Evolutionary conservation across 2,888 invertebrate genomes (phyloP).

Genomic region (Aphodius sticticus): DNA sequence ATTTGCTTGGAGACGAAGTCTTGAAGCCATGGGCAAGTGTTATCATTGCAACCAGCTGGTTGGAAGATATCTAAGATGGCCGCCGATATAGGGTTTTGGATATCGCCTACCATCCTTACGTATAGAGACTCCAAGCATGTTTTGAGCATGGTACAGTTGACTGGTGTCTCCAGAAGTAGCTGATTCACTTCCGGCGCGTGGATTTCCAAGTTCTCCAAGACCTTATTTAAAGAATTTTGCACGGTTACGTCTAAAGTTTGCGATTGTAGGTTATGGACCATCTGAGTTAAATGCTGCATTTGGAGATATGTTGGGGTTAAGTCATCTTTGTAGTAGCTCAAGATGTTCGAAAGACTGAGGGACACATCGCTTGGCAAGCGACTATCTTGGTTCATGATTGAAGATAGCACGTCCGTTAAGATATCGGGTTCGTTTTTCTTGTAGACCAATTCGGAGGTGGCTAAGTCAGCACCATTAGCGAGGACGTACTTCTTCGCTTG

Average conservation of each 20-base stretch:
- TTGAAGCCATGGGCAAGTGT: constrained; percentile 17
- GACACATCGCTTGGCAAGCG: neutral
- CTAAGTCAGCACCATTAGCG: neutral
- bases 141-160: constrained; percentile 14
- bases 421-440: constrained; percentile 14
- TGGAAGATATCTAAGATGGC: constrained; percentile 10
- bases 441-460: neutral
- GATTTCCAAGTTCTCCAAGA: constrained; percentile 4
- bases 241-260: neutral
- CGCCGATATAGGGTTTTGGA: neutral
- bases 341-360: constrained; percentile 9
- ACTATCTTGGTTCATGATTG: neutral
- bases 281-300: neutral
- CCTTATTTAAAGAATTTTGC: neutral
- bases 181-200: constrained; percentile 1
- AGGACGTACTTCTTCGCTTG: neutral
- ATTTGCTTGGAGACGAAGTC: constrained; percentile 6
- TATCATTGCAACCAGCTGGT: constrained; percentile 8
- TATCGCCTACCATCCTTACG: neutral
- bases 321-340: constrained; percentile 8
- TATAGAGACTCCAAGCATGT: constrained; percentile 15
- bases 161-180: constrained; percentile 6
- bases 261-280: neutral
- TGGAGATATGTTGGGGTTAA: neutral
- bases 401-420: neutral